Conservation (phyloP, 2,113 vertebrate genomes). For the Esox niger region DNA sequence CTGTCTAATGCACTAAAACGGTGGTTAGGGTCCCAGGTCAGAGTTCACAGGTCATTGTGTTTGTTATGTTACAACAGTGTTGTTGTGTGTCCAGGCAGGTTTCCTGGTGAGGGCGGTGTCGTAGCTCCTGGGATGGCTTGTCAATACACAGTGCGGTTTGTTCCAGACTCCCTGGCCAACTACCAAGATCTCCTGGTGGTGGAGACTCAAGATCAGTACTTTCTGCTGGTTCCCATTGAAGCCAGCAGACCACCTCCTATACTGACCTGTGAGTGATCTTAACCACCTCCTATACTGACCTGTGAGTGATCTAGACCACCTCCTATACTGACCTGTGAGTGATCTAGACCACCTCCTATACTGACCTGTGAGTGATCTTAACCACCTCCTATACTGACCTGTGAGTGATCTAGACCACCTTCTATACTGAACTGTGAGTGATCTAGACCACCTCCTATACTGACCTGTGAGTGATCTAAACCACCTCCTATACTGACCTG, state of each 20-base stretch:
- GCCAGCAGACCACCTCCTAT: conserved; percentile 81
- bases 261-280: conserved; percentile 79
- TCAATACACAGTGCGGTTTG: conserved; percentile 83
- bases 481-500: too few species aligned
- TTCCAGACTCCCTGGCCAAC: conserved; percentile 80
- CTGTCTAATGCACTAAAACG: conserved; percentile 31
- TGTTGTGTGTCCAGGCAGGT: conserved; percentile 75
- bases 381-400: too few species aligned
- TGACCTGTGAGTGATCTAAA: too few species aligned
- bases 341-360: too few species aligned
- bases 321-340: too few species aligned
- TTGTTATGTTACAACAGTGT: not conserved
- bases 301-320: too few species aligned
- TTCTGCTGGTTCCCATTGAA: conserved; percentile 79
- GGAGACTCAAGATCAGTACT: conserved; percentile 76
- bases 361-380: too few species aligned
- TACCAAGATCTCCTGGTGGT: conserved; percentile 85
- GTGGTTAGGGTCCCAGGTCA: too few species aligned
- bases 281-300: not conserved
- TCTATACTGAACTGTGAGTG: too few species aligned
- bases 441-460: too few species aligned
- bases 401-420: too few species aligned
- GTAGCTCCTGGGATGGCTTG: conserved; percentile 93
- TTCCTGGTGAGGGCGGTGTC: conserved; percentile 83
- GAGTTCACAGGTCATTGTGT: too few species aligned